Conservation (phyloP, 2,113 vertebrate genomes). For the Melanocharis versteri region DNA sequence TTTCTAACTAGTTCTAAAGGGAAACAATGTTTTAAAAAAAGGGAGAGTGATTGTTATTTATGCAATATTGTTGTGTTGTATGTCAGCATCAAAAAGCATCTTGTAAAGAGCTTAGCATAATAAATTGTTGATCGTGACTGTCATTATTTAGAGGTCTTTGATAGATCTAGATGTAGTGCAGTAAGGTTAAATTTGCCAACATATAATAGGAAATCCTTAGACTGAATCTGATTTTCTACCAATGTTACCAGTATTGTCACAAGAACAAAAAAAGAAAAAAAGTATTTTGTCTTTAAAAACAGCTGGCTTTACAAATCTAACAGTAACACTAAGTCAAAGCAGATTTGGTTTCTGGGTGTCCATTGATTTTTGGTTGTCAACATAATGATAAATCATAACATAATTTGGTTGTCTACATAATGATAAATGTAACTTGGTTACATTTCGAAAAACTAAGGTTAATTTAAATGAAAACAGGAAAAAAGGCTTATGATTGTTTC, state of each 20-base stretch:
- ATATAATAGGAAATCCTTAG: constrained; percentile 5
- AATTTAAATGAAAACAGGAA: neutral
- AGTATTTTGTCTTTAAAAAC: neutral
- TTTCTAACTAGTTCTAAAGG: constrained; percentile 85
- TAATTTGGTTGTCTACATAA: neutral
- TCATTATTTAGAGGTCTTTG: constrained; percentile 59
- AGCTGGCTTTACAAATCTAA: neutral
- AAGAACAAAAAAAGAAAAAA: neutral
- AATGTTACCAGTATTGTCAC: neutral
- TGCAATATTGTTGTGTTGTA: constrained; percentile 65
- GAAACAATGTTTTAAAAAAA: constrained; percentile 71
- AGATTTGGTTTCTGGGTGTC: neutral
- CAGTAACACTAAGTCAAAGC: neutral
- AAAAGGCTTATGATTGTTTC: constrained; percentile 1
- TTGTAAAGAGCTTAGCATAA: constrained; percentile 65
- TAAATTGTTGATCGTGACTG: constrained; percentile 67
- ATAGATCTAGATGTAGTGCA: constrained; percentile 54
- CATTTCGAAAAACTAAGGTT: neutral
- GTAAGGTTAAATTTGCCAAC: constrained; percentile 33
- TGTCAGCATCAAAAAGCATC: constrained; percentile 75
- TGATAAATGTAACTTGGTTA: neutral
- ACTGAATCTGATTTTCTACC: neutral
- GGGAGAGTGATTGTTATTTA: constrained; percentile 72
- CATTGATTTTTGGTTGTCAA: neutral
- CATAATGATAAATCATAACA: no score